Base-by-base conservation (phyloP, 2,113 vertebrate species). In the Atlantisia rogersi region DNA sequence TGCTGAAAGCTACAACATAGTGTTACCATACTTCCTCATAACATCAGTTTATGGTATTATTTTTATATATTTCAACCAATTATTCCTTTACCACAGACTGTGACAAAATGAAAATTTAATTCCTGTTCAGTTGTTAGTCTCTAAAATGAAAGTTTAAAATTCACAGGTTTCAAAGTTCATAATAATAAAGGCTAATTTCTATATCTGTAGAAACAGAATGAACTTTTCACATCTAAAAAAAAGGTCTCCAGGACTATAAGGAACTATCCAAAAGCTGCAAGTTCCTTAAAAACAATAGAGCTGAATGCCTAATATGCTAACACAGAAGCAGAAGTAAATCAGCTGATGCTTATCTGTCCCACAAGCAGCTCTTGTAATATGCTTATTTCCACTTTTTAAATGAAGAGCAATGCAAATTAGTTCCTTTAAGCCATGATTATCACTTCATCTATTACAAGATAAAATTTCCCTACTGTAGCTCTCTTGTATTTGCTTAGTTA, bases 271-370 rank as follows among this genome's bases (percentile, higher is more conserved):
- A 90, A 84, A 68, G 13, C 67, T 82, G 29, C 35, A 89, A 95
- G 52, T 90, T 96, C 82, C 89, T 91, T 95, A 95, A 95, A 89
- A 82, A 76, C 3, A 25, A 29, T 32, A n/a, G 63, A 88, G 52
- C 53, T 79, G 76, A 40, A 70, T 71, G 64, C 21, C 26, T 94
- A 71, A 67, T 94, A 90, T 15, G 35, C 32, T 69, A 77, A 20
- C 50, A 63, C 2, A 50, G 68, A 97, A 81, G 53, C 59, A 89
- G 86, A 96, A 95, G 78, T 94, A 86, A 93, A 92, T 83, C 25
- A 91, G 26, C 32, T 86, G 74, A 67, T 87, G 12, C 60, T 77
- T 94, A 89, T 89, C 84, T 94, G 53, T 58, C 74, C 63, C 79
- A 64, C 40, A 78, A 85, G 53, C 9, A 81, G 42, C 42, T 64